phyloP scores from a whole-genome alignment of 2,113 vertebrate species.

The Actenoides lindsayi region DNA sequence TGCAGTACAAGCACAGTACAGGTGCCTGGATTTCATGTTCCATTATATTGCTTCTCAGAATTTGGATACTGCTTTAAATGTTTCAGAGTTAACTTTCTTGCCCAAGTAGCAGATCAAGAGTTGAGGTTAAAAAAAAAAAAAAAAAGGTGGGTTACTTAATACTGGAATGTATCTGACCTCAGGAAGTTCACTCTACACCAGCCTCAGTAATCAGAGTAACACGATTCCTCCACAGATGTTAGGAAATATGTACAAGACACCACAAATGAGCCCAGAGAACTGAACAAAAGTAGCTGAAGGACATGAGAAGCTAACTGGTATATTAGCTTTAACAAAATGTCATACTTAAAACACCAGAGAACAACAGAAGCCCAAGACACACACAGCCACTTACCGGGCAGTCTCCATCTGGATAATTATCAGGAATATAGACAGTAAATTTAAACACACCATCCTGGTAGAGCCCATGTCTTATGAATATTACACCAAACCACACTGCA shows the following conservation, averaged over 20 bases:
- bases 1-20: background rate
- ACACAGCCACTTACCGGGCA: constrained; percentile 83
- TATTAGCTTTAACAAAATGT: background rate
- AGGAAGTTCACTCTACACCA: background rate
- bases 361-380: background rate
- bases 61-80: background rate
- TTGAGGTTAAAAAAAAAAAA: background rate
- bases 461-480: constrained; percentile 95
- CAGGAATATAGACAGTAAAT: constrained; percentile 98
- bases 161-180: background rate
- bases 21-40: background rate
- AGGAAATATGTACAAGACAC: background rate
- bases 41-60: background rate
- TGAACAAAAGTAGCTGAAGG: background rate
- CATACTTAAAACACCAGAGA: background rate
- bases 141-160: background rate
- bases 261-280: background rate
- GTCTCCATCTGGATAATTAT: constrained; percentile 98
- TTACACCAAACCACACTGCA: constrained; percentile 99
- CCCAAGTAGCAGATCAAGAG: background rate
- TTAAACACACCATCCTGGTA: constrained; percentile 99
- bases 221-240: background rate
- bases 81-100: background rate
- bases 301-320: background rate
- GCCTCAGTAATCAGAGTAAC: background rate